phyloP scores from a whole-genome alignment of 2,113 vertebrate species.

The Oplegnathus fasciatus region DNA sequence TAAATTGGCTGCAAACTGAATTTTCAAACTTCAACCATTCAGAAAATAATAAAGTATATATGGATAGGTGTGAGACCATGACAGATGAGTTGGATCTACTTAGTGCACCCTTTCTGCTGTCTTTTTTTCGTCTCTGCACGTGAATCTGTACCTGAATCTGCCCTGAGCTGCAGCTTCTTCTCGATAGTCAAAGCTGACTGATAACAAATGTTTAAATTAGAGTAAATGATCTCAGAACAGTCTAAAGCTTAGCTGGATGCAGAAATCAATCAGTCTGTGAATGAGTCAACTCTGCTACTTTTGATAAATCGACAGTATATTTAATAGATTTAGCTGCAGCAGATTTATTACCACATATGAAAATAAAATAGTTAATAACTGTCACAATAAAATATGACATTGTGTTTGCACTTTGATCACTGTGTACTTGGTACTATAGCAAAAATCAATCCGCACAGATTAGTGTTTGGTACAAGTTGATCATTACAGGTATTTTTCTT shows the following conservation, averaged over 20 bases:
- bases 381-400: neutral
- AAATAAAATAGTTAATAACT: neutral
- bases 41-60: neutral
- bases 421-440: conserved; percentile 42
- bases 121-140: no score
- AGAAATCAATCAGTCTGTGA: neutral
- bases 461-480: neutral
- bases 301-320: neutral
- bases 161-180: neutral
- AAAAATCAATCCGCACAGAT: neutral
- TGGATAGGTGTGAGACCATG: neutral
- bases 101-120: no score
- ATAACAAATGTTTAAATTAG: neutral
- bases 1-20: neutral
- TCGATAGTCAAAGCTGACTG: neutral
- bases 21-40: neutral
- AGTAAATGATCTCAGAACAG: neutral
- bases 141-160: conserved; percentile 24
- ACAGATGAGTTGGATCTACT: no score
- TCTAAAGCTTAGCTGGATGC: neutral
- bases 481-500: neutral
- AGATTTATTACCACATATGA: neutral
- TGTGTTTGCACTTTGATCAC: conserved; percentile 60
- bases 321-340: neutral
- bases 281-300: neutral